Conservation (phyloP, 2,797 vertebrate species). For the Lerista edwardsae region DNA sequence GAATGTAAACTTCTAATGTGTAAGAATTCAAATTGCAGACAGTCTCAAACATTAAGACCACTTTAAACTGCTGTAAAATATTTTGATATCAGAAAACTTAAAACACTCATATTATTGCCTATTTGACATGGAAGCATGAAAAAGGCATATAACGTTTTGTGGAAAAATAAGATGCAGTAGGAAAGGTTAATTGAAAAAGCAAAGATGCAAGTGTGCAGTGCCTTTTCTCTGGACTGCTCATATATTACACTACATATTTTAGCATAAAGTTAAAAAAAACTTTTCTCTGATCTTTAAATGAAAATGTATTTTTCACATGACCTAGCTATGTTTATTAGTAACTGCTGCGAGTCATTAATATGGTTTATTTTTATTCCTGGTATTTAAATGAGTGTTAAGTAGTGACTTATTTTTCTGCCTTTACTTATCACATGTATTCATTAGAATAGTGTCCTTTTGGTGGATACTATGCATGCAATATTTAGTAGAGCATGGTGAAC, state of each 20-base stretch:
- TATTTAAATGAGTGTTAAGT: neutral
- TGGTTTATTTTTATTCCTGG: neutral
- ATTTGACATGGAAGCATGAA: too few species aligned
- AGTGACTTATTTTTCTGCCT: slow-evolving; percentile 13
- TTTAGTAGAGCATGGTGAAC: neutral
- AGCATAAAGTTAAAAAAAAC: neutral
- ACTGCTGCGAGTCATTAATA: neutral
- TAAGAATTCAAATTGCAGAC: neutral
- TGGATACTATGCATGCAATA: neutral
- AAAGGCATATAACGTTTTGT: too few species aligned
- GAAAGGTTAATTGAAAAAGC: neutral
- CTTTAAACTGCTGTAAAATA: too few species aligned
- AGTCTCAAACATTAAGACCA: neutral
- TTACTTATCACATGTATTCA: slow-evolving; percentile 7
- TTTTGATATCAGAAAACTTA: too few species aligned
- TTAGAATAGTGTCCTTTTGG: neutral
- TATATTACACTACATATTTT: neutral
- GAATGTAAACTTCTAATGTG: neutral
- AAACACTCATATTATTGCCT: too few species aligned
- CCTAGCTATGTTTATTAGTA: neutral
- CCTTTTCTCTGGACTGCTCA: neutral
- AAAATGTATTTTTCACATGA: neutral
- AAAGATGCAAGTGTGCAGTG: neutral
- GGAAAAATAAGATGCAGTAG: neutral
- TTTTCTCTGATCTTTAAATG: neutral